Conservation (phyloP, 2,797 vertebrate genomes). For the Coluber constrictor region DNA sequence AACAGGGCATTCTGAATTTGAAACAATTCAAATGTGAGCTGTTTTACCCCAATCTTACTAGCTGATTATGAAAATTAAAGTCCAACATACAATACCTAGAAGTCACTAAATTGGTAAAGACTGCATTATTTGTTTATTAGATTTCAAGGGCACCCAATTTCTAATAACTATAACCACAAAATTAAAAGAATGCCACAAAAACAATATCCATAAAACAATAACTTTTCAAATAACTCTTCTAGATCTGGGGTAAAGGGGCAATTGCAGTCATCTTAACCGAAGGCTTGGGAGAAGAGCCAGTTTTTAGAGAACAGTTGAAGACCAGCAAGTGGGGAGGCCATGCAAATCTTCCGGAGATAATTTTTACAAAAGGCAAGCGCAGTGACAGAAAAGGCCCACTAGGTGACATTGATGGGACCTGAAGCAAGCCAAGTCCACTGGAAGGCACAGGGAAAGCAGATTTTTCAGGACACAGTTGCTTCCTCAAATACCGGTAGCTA, state of each 20-base stretch:
- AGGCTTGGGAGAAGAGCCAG: background rate
- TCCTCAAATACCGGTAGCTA: background rate
- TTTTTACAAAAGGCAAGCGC: background rate
- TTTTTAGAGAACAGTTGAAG: background rate
- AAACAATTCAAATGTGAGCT: background rate
- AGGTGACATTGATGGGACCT: background rate
- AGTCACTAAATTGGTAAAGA: background rate
- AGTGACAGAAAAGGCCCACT: background rate
- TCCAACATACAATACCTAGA: background rate
- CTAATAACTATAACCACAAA: background rate
- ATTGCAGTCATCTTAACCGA: background rate
- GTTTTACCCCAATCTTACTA: background rate
- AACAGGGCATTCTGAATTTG: background rate
- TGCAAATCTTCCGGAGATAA: background rate
- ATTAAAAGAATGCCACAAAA: background rate
- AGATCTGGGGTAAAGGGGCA: background rate
- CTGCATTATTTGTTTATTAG: background rate
- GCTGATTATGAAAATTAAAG: background rate
- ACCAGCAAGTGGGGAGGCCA: background rate
- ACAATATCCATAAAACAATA: background rate
- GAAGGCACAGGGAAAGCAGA: background rate
- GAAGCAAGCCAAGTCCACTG: background rate
- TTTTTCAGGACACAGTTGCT: background rate
- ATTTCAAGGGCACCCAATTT: background rate
- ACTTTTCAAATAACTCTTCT: background rate